Percentiles rank a stretch among this genome's conserved stretches.
Conservation (phyloP, 2,797 vertebrate species). For the Paramormyrops hopkinsi region DNA sequence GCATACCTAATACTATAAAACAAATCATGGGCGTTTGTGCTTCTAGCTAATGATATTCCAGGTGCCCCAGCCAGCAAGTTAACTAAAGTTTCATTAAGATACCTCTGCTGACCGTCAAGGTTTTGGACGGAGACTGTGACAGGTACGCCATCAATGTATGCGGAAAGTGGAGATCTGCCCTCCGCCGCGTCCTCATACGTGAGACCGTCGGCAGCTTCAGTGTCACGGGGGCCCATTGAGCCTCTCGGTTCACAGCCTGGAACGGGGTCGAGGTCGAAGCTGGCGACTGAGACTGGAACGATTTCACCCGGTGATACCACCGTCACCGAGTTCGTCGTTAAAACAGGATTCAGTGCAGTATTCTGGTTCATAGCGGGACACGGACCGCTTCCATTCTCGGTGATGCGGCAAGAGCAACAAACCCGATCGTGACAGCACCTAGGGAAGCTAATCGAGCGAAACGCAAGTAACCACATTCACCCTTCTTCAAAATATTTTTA, state of each 20-base stretch:
- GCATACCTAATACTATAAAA: not conserved
- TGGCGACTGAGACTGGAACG: not conserved
- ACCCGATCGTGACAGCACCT: not conserved
- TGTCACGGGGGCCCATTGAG: not conserved
- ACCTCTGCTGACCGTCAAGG: slow-evolving; percentile 33
- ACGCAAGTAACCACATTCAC: not conserved
- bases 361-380: slow-evolving; percentile 19
- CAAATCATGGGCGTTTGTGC: not conserved
- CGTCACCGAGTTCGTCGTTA: slow-evolving; percentile 13
- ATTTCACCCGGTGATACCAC: slow-evolving; percentile 16
- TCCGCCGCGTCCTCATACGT: not conserved
- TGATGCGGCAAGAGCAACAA: not conserved
- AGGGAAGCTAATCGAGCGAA: slow-evolving; percentile 21
- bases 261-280: not conserved
- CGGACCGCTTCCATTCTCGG: not conserved
- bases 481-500: not conserved
- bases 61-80: not conserved
- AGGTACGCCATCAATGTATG: slow-evolving; percentile 26
- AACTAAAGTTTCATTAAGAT: not conserved
- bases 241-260: not conserved
- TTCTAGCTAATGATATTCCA: not conserved
- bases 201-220: not conserved
- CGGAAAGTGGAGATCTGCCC: slow-evolving; percentile 8
- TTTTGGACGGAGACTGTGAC: slow-evolving; percentile 33
- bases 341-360: not conserved